Conservation (phyloP, 2,113 vertebrate species). For the Pseudois nayaur region DNA sequence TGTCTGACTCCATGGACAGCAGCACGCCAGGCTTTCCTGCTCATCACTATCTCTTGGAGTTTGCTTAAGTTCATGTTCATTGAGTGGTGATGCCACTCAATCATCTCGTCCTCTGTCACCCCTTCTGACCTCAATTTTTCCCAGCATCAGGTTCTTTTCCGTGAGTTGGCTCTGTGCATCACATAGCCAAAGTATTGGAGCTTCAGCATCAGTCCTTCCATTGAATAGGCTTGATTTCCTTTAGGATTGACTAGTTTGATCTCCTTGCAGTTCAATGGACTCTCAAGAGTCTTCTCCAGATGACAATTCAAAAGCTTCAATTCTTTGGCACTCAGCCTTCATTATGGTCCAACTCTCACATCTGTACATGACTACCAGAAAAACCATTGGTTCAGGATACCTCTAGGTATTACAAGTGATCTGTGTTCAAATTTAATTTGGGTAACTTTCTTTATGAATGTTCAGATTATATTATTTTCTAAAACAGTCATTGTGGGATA, state of each 20-base stretch:
- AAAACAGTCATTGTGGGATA: background rate
- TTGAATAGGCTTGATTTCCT: background rate
- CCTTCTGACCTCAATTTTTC: background rate
- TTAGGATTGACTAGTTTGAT: background rate
- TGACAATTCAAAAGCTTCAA: background rate
- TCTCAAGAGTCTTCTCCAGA: background rate
- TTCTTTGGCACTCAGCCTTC: background rate
- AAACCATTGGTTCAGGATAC: background rate
- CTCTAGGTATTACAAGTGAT: background rate
- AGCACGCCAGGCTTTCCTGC: background rate
- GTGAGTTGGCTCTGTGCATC: background rate
- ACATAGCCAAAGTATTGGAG: background rate
- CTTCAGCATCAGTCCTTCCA: background rate
- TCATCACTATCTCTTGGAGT: background rate
- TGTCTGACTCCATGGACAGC: background rate
- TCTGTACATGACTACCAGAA: background rate
- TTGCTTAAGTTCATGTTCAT: background rate
- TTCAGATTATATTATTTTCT: background rate
- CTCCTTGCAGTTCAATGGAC: background rate
- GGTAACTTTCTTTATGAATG: background rate
- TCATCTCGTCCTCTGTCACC: background rate
- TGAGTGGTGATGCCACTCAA: background rate
- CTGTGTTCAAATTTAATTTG: background rate
- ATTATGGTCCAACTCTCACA: background rate
- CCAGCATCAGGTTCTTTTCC: background rate